Evolutionary conservation across 2,888 invertebrate genomes (phyloP).

Genomic region (Polymixis lichenea): DNA sequence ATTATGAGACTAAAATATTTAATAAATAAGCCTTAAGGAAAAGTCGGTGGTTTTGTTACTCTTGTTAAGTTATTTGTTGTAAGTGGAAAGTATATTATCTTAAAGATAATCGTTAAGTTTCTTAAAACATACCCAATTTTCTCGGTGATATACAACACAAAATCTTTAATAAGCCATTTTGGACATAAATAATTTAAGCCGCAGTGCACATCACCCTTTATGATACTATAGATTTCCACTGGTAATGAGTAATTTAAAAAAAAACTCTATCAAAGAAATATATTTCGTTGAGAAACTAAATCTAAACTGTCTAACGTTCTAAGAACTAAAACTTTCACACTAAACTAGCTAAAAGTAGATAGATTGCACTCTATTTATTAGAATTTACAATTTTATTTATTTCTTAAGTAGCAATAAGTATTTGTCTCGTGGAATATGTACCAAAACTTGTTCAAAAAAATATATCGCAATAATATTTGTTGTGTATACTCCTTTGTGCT

Average conservation of each 20-base stretch:
- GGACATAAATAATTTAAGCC: neutral
- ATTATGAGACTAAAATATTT: conserved; percentile 13
- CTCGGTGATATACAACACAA: neutral
- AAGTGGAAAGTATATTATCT: conserved; percentile 34
- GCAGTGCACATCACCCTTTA: neutral
- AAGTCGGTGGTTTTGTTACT: conserved; percentile 45
- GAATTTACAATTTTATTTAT: conserved; percentile 67
- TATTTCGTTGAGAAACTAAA: conserved; percentile 58
- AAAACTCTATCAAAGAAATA: conserved; percentile 39
- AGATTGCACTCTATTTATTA: conserved; percentile 77
- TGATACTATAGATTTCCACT: conserved; percentile 30
- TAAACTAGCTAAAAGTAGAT: conserved; percentile 75
- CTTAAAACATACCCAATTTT: no score
- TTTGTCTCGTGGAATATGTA: conserved; percentile 61
- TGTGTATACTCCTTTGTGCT: conserved; percentile 39
- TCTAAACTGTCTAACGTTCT: conserved; percentile 63
- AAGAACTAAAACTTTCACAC: conserved; percentile 72
- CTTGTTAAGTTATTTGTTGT: conserved; percentile 25
- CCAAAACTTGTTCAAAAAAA: conserved; percentile 47
- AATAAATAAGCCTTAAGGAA: neutral
- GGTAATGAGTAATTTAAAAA: conserved; percentile 23
- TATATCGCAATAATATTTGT: conserved; percentile 55
- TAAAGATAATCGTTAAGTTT: neutral
- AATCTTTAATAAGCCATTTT: neutral
- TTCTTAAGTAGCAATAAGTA: conserved; percentile 62